These are phyloP conservation scores for Phania funesta DNA, from an alignment of 2,888 invertebrate species.

Conservation along the genomic window DNA sequence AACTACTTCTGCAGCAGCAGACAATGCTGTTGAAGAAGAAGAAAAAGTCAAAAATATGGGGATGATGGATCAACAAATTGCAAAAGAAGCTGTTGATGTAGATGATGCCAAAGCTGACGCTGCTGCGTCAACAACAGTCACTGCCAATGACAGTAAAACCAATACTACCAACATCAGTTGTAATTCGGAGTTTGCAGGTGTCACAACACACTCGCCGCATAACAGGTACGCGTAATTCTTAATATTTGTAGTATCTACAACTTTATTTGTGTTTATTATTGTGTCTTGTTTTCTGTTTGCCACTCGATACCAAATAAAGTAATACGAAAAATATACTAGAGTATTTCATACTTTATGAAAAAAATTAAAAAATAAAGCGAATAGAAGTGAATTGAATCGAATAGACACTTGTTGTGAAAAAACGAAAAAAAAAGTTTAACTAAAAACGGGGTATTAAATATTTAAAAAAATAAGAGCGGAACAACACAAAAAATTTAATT, in stretches of 20 bases:
- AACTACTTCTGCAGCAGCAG: constrained; percentile 27
- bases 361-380: background rate
- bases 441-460: background rate
- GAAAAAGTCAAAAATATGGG: constrained; percentile 3
- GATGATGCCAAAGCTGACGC: constrained; percentile 1
- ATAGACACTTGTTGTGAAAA: constrained; percentile 58
- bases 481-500: background rate
- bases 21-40: constrained; percentile 38
- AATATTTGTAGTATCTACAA: constrained; percentile 47
- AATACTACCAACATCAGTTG: constrained; percentile 75
- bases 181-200: constrained; percentile 79
- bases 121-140: constrained; percentile 58
- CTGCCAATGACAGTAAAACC: constrained; percentile 72
- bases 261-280: constrained; percentile 28
- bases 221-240: constrained; percentile 77
- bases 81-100: constrained; percentile 37
- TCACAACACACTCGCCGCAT: constrained; percentile 72
- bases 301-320: constrained; percentile 32
- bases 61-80: constrained; percentile 54
- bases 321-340: constrained; percentile 54
- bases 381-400: constrained; percentile 3
- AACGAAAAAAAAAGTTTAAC: background rate
- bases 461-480: background rate
- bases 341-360: background rate
- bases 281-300: constrained; percentile 6